phyloP scores from a whole-genome alignment of 2,797 vertebrate species.

The Coranthus polyacanthus region DNA sequence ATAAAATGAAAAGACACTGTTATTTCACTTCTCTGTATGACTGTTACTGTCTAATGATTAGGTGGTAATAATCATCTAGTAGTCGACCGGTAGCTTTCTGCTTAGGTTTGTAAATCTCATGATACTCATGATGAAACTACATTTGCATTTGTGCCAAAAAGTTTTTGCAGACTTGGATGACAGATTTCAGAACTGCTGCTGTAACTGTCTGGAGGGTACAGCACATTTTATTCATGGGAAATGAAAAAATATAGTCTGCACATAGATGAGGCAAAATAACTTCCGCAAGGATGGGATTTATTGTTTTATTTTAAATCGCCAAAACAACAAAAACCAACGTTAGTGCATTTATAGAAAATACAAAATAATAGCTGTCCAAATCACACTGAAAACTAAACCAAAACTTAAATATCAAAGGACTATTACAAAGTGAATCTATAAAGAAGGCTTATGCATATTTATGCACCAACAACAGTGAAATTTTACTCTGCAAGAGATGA shows the following conservation, averaged over 20 bases:
- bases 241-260: not conserved
- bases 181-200: slow-evolving; percentile 13
- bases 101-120: slow-evolving; percentile 10
- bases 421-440: not conserved
- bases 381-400: not conserved
- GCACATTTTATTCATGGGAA: slow-evolving; percentile 21
- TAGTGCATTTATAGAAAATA: not conserved
- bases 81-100: not conserved
- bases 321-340: not conserved
- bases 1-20: slow-evolving; percentile 7
- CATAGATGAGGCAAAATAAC: not conserved
- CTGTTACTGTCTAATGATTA: not conserved
- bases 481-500: not conserved
- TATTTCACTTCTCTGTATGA: not conserved
- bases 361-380: not conserved
- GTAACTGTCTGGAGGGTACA: slow-evolving; percentile 15
- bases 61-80: not conserved
- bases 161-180: slow-evolving; percentile 18
- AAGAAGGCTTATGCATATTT: not conserved
- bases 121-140: slow-evolving; percentile 15
- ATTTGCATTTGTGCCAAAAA: slow-evolving; percentile 15
- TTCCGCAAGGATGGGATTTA: not conserved
- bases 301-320: not conserved
- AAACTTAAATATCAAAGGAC: not conserved
- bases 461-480: not conserved